Percentiles rank a stretch among this genome's conserved stretches.
phyloP scores from a whole-genome alignment of 2,113 vertebrate genomes.

The Chaetops frenatus region DNA sequence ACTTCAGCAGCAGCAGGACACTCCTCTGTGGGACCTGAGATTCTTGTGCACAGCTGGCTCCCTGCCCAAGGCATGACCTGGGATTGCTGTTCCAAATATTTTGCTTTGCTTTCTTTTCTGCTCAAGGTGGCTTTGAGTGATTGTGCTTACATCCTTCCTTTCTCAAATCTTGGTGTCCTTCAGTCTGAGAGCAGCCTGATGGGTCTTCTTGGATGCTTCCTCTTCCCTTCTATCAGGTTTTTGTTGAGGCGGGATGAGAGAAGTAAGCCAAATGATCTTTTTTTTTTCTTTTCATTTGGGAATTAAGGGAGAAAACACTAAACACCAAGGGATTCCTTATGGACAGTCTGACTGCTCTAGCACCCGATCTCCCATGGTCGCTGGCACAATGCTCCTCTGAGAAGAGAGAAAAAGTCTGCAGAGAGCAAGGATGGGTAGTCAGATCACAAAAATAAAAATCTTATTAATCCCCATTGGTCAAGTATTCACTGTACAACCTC shows the following conservation, averaged over 20 bases:
- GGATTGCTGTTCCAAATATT: background rate
- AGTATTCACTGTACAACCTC: background rate
- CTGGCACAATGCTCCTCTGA: rapidly evolving
- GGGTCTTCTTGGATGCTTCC: background rate
- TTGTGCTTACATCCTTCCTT: background rate
- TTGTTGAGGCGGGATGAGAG: background rate
- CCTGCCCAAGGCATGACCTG: background rate
- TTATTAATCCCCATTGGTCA: background rate
- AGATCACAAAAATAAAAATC: background rate
- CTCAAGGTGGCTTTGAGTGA: background rate
- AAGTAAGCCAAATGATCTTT: background rate
- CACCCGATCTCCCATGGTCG: rapidly evolving
- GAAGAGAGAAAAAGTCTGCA: background rate
- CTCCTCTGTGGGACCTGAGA: background rate
- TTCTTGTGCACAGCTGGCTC: background rate
- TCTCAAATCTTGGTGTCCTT: background rate
- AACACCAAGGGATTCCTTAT: background rate
- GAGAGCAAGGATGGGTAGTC: background rate
- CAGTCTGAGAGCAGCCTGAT: background rate
- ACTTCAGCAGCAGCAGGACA: background rate
- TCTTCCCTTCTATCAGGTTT: background rate
- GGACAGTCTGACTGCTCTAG: rapidly evolving
- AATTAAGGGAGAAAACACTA: background rate
- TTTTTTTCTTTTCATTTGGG: background rate
- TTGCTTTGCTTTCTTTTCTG: background rate